Conservation (phyloP, 2,888 invertebrate species). For the Cactoblastis cactorum region DNA sequence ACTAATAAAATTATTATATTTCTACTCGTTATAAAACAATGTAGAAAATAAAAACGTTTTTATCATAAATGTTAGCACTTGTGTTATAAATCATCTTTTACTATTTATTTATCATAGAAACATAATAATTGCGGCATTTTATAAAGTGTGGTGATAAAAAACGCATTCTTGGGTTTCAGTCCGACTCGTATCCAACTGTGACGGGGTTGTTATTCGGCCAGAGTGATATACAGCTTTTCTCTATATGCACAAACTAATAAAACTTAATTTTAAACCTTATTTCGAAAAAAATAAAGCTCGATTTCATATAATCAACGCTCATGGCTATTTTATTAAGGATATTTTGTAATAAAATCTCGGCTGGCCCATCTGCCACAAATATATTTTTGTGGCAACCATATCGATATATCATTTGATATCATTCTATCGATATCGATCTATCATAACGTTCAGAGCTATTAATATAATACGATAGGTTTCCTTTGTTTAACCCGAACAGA, state of each 20-base stretch:
- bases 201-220: slow-evolving; percentile 45
- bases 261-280: not conserved
- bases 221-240: slow-evolving; percentile 39
- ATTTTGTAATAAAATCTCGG: slow-evolving; percentile 34
- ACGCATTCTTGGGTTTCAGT: slow-evolving; percentile 50
- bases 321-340: slow-evolving; percentile 35
- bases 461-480: slow-evolving; percentile 23
- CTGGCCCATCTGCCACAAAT: slow-evolving; percentile 59
- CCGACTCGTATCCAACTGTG: slow-evolving; percentile 59
- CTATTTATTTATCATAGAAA: slow-evolving; percentile 60
- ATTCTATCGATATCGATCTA: slow-evolving; percentile 45
- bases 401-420: slow-evolving; percentile 41
- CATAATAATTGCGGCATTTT: slow-evolving; percentile 61
- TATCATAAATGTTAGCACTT: too few species aligned
- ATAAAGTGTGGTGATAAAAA: slow-evolving; percentile 60
- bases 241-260: not conserved
- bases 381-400: slow-evolving; percentile 47
- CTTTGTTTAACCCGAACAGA: slow-evolving; percentile 25
- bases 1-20: too few species aligned
- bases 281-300: not conserved
- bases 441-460: slow-evolving; percentile 28
- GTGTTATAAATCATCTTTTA: slow-evolving; percentile 45
- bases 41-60: too few species aligned
- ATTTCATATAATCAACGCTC: not conserved
- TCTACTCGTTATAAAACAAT: too few species aligned